Conservation (phyloP, 2,113 vertebrate species). For the Semicossyphus pulcher region DNA sequence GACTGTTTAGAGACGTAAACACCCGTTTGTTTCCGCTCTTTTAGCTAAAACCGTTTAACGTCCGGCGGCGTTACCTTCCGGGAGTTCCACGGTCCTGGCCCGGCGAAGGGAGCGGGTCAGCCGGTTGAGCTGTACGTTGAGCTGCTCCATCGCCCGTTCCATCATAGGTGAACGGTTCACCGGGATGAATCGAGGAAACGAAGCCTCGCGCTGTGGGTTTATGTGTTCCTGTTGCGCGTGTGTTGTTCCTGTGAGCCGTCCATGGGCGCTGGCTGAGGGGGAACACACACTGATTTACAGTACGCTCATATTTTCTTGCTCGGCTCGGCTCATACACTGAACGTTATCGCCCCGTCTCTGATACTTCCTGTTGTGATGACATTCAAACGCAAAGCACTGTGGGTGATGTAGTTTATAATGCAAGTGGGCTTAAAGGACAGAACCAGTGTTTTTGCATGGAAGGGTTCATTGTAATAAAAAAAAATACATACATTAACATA, state of each 20-base stretch:
- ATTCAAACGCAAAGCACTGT: conserved; percentile 50
- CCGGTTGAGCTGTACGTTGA: conserved; percentile 89
- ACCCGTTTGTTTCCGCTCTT: too few species aligned
- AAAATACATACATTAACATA: too few species aligned
- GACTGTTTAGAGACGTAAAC: not conserved
- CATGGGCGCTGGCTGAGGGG: conserved; percentile 50
- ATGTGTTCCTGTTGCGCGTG: not conserved
- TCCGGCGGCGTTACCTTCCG: conserved; percentile 85
- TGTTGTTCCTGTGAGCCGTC: conserved; percentile 34
- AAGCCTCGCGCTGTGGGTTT: conserved; percentile 23
- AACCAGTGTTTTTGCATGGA: not conserved
- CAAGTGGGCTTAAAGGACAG: not conserved
- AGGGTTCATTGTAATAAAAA: too few species aligned
- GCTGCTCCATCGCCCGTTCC: conserved; percentile 99
- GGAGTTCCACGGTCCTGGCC: conserved; percentile 96
- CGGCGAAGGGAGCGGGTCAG: conserved; percentile 95
- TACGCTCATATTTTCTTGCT: not conserved
- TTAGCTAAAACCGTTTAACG: not conserved
- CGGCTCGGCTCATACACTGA: conserved; percentile 31
- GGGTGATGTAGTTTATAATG: conserved; percentile 79
- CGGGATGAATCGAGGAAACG: conserved; percentile 23
- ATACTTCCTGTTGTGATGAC: conserved; percentile 82
- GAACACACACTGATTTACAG: conserved; percentile 4
- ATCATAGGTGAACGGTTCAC: conserved; percentile 84
- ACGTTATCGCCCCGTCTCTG: conserved; percentile 2